phyloP scores from a whole-genome alignment of 2,797 vertebrate species.

The Orestias chungarensis region DNA sequence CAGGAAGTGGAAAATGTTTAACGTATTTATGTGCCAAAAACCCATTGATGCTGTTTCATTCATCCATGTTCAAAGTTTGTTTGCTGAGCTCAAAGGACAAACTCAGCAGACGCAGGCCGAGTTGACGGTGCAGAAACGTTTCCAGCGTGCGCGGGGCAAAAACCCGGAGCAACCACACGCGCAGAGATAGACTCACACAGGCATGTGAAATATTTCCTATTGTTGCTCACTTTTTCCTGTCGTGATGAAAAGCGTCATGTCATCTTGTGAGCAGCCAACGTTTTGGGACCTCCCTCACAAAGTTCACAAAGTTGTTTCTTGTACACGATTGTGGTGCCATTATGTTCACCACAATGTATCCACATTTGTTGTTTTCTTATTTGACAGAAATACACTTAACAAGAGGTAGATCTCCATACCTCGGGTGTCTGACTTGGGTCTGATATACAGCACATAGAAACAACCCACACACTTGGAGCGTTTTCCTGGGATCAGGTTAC shows the following conservation, averaged over 20 bases:
- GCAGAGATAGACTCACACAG: conserved; percentile 10
- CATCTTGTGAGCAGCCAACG: conserved; percentile 33
- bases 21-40: conserved; percentile 22
- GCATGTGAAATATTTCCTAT: conserved; percentile 75
- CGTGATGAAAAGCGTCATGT: conserved; percentile 51
- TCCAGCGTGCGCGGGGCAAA: conserved; percentile 15
- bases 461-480: background rate
- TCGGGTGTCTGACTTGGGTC: background rate
- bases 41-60: conserved; percentile 39
- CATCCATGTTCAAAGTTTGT: conserved; percentile 45
- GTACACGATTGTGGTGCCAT: background rate
- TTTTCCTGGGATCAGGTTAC: background rate
- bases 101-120: background rate
- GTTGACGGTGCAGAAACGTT: background rate
- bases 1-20: conserved; percentile 61
- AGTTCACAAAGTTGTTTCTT: background rate
- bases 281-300: background rate
- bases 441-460: background rate
- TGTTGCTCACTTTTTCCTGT: conserved; percentile 75
- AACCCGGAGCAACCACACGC: background rate
- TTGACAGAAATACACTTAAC: background rate
- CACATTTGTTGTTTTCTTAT: background rate
- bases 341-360: background rate
- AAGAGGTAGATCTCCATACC: background rate
- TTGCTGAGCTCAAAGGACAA: conserved; percentile 50